Percentiles rank a stretch among this genome's conserved stretches.
phyloP scores from a whole-genome alignment of 2,797 vertebrate species.

The Pseudochaenichthys georgianus region DNA sequence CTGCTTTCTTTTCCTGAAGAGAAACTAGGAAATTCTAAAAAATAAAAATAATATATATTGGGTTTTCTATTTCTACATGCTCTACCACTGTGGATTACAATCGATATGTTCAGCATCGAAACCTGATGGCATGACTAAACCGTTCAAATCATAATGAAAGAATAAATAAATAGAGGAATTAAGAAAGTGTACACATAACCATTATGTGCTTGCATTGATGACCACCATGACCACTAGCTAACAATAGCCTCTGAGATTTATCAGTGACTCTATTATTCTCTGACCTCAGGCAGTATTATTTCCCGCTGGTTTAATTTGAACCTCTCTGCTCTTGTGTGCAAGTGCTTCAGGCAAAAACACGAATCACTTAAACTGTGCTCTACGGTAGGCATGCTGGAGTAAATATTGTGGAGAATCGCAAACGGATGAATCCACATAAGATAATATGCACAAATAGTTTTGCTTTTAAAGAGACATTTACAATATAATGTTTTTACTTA shows the following conservation, averaged over 20 bases:
- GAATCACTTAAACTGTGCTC: slow-evolving; percentile 61
- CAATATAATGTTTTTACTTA: slow-evolving; percentile 17
- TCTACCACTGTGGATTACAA: slow-evolving; percentile 8
- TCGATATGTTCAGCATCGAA: slow-evolving; percentile 8
- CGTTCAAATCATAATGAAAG: neutral
- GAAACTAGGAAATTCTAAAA: neutral
- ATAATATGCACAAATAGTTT: slow-evolving; percentile 9
- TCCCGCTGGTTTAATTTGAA: slow-evolving; percentile 74
- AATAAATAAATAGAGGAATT: neutral
- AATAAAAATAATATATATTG: neutral
- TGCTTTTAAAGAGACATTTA: slow-evolving; percentile 13
- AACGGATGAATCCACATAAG: slow-evolving; percentile 34
- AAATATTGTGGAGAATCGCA: slow-evolving; percentile 28
- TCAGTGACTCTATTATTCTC: slow-evolving; percentile 45
- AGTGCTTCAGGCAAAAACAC: slow-evolving; percentile 65
- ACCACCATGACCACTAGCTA: slow-evolving; percentile 33
- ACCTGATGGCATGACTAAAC: slow-evolving; percentile 22
- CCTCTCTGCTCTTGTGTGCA: slow-evolving; percentile 55
- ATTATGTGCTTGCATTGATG: slow-evolving; percentile 27
- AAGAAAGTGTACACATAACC: slow-evolving; percentile 1
- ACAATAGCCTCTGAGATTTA: slow-evolving; percentile 46
- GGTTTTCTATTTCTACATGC: neutral
- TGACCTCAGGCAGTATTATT: slow-evolving; percentile 51
- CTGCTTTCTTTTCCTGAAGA: neutral
- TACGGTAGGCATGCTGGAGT: slow-evolving; percentile 28